These are phyloP conservation scores for Tetranychus urticae DNA, from an alignment of 1,140 invertebrate species.

Conservation along the genomic window DNA sequence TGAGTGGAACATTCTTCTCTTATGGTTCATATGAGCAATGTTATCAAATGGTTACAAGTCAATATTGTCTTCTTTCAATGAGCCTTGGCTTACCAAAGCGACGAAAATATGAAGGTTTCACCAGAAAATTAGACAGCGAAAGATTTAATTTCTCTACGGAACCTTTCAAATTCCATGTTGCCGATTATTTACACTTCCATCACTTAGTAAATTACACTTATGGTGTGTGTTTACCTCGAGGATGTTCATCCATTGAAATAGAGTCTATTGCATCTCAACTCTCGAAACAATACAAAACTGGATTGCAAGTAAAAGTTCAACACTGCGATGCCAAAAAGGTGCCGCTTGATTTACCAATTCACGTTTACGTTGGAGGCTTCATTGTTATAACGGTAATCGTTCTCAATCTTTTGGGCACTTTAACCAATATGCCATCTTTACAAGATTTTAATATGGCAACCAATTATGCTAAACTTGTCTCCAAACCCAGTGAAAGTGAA, in stretches of 20 bases:
- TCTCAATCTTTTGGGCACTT: background rate
- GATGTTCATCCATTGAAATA: constrained; percentile 8
- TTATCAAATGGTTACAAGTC: background rate
- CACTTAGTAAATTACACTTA: background rate
- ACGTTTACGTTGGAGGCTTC: background rate
- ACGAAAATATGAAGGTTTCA: background rate
- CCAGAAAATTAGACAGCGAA: background rate
- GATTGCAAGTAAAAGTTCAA: background rate
- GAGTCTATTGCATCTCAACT: background rate
- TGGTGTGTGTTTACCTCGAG: background rate
- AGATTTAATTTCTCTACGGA: background rate
- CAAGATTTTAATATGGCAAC: background rate
- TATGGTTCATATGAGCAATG: background rate
- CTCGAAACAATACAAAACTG: background rate
- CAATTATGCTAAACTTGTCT: background rate
- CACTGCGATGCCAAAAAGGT: background rate
- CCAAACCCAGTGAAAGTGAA: background rate
- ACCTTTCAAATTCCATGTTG: background rate
- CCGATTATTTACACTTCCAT: background rate
- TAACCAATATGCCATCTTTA: background rate
- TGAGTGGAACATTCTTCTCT: background rate
- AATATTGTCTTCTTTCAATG: background rate
- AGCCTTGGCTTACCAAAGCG: background rate
- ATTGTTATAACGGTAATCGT: background rate
- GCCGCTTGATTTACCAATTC: background rate